phyloP scores from a whole-genome alignment of 2,797 vertebrate genomes.

The Setipinna tenuifilis region DNA sequence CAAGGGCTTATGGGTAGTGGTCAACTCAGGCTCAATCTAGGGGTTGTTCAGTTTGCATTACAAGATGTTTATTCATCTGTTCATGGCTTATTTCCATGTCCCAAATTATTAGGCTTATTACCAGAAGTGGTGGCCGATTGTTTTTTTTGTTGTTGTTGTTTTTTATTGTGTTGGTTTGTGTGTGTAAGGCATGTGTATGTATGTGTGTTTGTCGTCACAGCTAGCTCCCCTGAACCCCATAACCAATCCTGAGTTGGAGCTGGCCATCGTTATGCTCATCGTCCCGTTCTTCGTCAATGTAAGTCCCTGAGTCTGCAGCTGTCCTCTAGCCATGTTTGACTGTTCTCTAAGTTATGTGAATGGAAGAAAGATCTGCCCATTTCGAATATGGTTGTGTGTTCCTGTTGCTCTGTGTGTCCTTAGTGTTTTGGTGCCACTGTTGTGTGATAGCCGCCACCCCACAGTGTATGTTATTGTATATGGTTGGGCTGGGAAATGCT shows the following conservation, averaged over 20 bases:
- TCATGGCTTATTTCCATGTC: neutral
- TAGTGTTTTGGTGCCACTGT: neutral
- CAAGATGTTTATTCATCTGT: neutral
- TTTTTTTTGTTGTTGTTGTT: neutral
- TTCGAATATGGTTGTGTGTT: neutral
- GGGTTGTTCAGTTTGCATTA: neutral
- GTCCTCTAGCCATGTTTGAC: neutral
- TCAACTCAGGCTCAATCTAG: neutral
- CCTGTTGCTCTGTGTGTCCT: neutral
- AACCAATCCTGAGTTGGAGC: conserved; percentile 89
- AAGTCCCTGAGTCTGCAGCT: conserved; percentile 66
- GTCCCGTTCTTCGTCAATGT: conserved; percentile 99
- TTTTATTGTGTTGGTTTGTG: conserved; percentile 14
- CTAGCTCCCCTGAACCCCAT: conserved; percentile 91
- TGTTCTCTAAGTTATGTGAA: neutral
- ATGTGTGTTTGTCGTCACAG: conserved; percentile 70
- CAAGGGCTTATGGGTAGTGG: neutral
- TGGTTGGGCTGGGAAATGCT: neutral
- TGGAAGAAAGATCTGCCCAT: neutral
- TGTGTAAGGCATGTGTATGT: conserved; percentile 35
- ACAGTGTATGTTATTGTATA: neutral
- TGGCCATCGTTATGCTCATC: conserved; percentile 98
- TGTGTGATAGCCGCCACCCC: neutral
- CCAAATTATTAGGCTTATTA: neutral
- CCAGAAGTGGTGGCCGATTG: neutral